These are phyloP conservation scores for Trichopria drosophilae DNA, from an alignment of 2,888 invertebrate genomes.

Conservation along the genomic window DNA sequence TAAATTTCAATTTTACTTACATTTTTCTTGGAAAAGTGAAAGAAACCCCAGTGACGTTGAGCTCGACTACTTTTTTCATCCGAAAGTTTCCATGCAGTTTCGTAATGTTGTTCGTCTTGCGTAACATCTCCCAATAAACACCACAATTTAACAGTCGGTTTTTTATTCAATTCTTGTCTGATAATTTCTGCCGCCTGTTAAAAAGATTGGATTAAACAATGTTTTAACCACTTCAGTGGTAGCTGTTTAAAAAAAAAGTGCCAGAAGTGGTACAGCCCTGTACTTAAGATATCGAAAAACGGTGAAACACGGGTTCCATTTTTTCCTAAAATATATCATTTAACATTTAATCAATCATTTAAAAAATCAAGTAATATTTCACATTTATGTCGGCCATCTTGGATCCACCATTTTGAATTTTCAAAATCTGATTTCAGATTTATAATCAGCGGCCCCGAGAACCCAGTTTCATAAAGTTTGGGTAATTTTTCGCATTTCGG, in stretches of 20 bases:
- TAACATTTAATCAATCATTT: slow-evolving; percentile 1
- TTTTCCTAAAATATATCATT: slow-evolving; percentile 7
- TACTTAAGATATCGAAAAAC: too few species aligned
- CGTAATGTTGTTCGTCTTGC: slow-evolving; percentile 77
- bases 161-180: slow-evolving; percentile 73
- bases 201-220: slow-evolving; percentile 26
- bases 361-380: too few species aligned
- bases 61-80: slow-evolving; percentile 79
- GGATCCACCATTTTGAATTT: too few species aligned
- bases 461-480: too few species aligned
- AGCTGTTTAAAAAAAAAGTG: too few species aligned
- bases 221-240: too few species aligned
- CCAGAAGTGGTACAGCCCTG: too few species aligned
- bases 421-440: too few species aligned
- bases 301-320: too few species aligned
- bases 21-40: slow-evolving; percentile 71
- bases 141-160: slow-evolving; percentile 82
- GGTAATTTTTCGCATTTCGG: too few species aligned
- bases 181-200: slow-evolving; percentile 84
- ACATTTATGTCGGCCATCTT: too few species aligned
- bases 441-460: too few species aligned
- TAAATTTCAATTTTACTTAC: slow-evolving; percentile 43
- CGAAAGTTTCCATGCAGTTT: slow-evolving; percentile 90
- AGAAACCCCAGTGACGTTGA: slow-evolving; percentile 86
- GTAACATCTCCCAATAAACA: slow-evolving; percentile 90